Conservation (phyloP, 2,888 invertebrate genomes). For the Drosophila eohydei region DNA sequence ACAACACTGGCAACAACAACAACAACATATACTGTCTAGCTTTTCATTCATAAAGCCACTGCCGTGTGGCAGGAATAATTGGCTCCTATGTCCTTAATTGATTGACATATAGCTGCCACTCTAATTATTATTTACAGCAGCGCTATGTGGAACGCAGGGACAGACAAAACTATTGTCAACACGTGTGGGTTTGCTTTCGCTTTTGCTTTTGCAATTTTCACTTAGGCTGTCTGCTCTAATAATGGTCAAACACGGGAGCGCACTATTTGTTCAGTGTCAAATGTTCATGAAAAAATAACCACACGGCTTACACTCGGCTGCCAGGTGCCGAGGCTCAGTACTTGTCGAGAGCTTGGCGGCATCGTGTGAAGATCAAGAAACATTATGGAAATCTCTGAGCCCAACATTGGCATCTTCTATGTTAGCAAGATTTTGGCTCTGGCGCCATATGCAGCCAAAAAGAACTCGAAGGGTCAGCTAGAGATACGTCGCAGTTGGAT, state of each 20-base stretch:
- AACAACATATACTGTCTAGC: not conserved
- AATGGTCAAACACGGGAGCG: slow-evolving; percentile 72
- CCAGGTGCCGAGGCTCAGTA: slow-evolving; percentile 19
- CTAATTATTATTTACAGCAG: slow-evolving; percentile 77
- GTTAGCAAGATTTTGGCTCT: slow-evolving; percentile 81
- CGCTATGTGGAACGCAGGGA: not conserved
- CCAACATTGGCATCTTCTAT: slow-evolving; percentile 82
- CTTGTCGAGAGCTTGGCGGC: slow-evolving; percentile 26
- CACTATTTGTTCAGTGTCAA: slow-evolving; percentile 69
- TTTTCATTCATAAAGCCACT: slow-evolving; percentile 50
- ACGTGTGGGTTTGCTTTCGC: not conserved
- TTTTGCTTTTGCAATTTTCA: slow-evolving; percentile 21
- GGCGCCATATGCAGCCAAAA: slow-evolving; percentile 81
- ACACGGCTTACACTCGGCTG: slow-evolving; percentile 28
- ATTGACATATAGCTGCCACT: slow-evolving; percentile 62
- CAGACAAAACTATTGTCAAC: slow-evolving; percentile 52
- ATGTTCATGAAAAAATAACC: slow-evolving; percentile 26
- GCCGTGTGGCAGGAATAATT: slow-evolving; percentile 50
- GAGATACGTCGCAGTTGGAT: slow-evolving; percentile 79
- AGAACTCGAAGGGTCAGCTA: slow-evolving; percentile 74
- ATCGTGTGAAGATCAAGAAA: slow-evolving; percentile 7
- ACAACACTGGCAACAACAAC: slow-evolving; percentile 3
- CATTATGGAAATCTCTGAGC: slow-evolving; percentile 83
- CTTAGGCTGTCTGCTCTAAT: slow-evolving; percentile 61
- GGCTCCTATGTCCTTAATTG: slow-evolving; percentile 62